phyloP scores from a whole-genome alignment of 2,113 vertebrate genomes.

The Catharus bicknelli region DNA sequence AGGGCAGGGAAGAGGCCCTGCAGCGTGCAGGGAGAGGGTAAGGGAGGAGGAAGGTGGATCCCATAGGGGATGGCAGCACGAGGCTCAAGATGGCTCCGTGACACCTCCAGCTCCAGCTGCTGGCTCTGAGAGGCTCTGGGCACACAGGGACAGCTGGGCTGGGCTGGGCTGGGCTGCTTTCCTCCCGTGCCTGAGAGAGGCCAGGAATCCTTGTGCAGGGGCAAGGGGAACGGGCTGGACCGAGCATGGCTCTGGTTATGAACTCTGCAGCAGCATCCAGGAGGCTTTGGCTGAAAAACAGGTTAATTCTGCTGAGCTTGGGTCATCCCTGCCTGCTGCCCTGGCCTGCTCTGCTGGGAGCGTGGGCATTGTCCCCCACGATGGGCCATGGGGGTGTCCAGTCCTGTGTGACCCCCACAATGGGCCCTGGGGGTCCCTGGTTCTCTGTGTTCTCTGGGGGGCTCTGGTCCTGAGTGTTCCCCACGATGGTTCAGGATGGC shows the following conservation, averaged over 20 bases:
- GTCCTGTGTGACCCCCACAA: not conserved
- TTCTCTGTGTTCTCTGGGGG: not conserved
- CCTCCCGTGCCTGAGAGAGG: accelerated
- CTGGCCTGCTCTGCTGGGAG: not conserved
- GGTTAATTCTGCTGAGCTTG: not conserved
- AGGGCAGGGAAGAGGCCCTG: not conserved
- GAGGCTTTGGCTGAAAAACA: not conserved
- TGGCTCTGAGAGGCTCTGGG: not conserved
- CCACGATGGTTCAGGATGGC: accelerated
- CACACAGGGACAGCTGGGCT: not conserved
- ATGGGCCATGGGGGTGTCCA: not conserved
- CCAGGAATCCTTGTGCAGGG: accelerated
- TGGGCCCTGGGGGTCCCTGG: not conserved
- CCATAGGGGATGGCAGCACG: not conserved
- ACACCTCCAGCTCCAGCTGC: not conserved
- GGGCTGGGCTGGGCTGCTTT: not conserved
- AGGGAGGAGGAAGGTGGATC: not conserved
- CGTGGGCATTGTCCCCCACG: not conserved
- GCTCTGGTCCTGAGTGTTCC: too few species aligned
- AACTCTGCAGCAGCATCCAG: accelerated
- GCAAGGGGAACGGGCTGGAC: accelerated
- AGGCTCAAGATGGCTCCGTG: conserved; percentile 16
- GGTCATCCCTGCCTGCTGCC: too few species aligned
- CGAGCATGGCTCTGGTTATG: not conserved
- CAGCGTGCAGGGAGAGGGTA: accelerated